A percentile compares a stretch with the other conserved stretches of the same genome.
phyloP scores from a whole-genome alignment of 2,797 vertebrate genomes.

The Harpagifer antarcticus region DNA sequence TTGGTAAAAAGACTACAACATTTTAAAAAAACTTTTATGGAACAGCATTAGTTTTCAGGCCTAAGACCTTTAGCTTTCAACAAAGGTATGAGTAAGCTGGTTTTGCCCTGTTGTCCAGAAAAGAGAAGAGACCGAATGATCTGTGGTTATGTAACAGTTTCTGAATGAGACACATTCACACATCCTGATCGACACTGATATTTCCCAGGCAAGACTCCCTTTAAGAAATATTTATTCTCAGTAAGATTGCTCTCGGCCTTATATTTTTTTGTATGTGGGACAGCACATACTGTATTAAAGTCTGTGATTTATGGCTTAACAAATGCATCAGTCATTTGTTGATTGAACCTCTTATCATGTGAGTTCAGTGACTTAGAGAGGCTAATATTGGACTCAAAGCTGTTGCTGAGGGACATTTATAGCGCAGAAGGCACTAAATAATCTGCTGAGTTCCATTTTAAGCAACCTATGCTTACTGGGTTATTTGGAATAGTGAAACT shows the following conservation, averaged over 20 bases:
- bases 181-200: background rate
- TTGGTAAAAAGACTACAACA: background rate
- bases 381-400: conserved; percentile 24
- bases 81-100: conserved; percentile 15
- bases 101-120: conserved; percentile 13
- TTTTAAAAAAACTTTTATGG: background rate
- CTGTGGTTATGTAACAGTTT: conserved; percentile 27
- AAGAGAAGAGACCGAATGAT: conserved; percentile 25
- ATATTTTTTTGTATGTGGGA: background rate
- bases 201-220: background rate
- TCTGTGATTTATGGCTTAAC: background rate
- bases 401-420: conserved; percentile 30
- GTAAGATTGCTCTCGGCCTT: background rate
- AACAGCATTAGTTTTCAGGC: background rate
- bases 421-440: conserved; percentile 45
- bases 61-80: conserved; percentile 62
- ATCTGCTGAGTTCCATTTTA: conserved; percentile 48
- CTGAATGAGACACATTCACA: background rate
- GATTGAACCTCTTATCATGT: conserved; percentile 1
- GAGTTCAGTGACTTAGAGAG: background rate
- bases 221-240: background rate
- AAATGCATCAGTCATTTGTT: background rate
- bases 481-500: conserved; percentile 44
- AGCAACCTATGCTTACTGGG: conserved; percentile 27
- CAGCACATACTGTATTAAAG: background rate